Evolutionary conservation across 2,888 invertebrate species (phyloP), one percentile per base, ranked within the genome.

Genomic region (Mesorhabditis belari): DNA sequence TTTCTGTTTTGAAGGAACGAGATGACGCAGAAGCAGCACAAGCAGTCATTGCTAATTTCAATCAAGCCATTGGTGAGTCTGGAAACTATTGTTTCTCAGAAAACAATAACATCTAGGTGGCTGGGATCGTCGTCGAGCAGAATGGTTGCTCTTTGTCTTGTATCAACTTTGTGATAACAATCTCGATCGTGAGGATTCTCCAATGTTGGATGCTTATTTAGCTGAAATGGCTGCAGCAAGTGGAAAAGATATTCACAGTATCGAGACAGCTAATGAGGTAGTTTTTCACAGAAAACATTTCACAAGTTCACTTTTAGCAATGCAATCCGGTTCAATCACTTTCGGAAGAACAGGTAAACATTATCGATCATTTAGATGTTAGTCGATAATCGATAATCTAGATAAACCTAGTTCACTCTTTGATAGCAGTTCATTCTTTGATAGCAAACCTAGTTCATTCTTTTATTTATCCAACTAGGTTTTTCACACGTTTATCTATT

Each of bases 131-230:
- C 85, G 85, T 75, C 76, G 85, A 44, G 85, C 86, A 1, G 82
- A 85, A 35, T 86, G 86, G 85, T 82, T 85, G 57, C 83, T 86
- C 81, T 77, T 86, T 62, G 82, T 85, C 81, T 80, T 86, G 52
- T 85, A 85, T 74, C 84, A 85, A 24, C 74, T 86, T 71, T 84
- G 84, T 19, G 84, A 84, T 70, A 69, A 72, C 28, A 55, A 64
- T 6, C 58, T 63, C 79, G 81, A 65, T 82, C 83, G 71, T 80
- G 82, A 56, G 75, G 83, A 55, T 82, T 83, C 52, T 58, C 85
- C 85, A 5, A 85, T 86, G 52, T 76, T 86, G 61, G 86, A 86
- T 75, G 76, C 85, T 23, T 85, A 83, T 76, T 76, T 86, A 62
- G 85, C 86, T 1, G 83, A 67, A 35, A 81, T 83, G 70, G 85